These are phyloP conservation scores for Sibirionetta formosa DNA, from an alignment of 2,797 vertebrate genomes.

Conservation along the genomic window DNA sequence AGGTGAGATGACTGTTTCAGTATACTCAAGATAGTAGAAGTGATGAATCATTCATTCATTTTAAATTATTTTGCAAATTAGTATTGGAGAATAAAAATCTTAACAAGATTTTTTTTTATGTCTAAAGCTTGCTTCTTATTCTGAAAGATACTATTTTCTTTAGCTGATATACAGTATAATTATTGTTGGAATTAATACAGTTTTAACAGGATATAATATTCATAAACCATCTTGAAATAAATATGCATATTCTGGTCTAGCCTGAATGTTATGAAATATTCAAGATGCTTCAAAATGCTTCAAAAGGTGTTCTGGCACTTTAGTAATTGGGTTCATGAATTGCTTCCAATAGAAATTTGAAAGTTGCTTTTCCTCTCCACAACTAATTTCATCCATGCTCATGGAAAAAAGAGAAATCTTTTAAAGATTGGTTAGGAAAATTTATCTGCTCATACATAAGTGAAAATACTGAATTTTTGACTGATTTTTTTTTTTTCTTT, in stretches of 20 bases:
- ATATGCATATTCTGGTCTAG: background rate
- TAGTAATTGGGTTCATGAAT: constrained; percentile 11
- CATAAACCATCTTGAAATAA: background rate
- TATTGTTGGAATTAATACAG: background rate
- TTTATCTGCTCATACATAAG: background rate
- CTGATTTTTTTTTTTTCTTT: background rate
- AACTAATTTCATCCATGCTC: background rate
- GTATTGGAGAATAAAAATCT: background rate
- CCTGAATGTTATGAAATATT: constrained; percentile 27
- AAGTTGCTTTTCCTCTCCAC: background rate
- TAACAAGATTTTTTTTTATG: background rate
- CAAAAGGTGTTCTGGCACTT: background rate
- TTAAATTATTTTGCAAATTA: background rate
- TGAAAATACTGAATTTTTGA: background rate
- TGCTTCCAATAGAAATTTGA: background rate
- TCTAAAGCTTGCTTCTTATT: background rate
- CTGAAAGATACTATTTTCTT: background rate
- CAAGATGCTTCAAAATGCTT: constrained; percentile 11
- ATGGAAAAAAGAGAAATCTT: background rate
- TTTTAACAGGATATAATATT: background rate
- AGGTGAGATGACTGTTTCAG: background rate
- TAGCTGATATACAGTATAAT: background rate
- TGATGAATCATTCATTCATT: background rate
- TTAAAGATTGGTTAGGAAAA: background rate
- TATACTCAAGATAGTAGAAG: background rate